A percentile compares a stretch with the other conserved stretches of the same genome.
Evolutionary conservation across 2,113 vertebrate genomes (phyloP).

Genomic region (Clarias magur): DNA sequence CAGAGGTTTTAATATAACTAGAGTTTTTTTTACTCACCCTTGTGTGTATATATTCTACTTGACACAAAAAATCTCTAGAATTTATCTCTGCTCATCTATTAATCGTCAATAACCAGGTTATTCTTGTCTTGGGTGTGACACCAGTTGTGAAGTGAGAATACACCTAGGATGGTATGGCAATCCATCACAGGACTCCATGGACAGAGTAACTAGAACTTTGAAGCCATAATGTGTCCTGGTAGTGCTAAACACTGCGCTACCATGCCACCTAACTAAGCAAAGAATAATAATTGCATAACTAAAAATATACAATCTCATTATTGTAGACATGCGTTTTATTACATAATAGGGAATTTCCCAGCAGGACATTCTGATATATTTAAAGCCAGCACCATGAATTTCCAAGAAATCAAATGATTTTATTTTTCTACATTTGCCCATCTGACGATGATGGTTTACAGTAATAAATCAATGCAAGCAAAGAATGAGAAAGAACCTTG

Average conservation of each 20-base stretch:
- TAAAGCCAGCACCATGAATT: not conserved
- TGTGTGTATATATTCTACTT: no score
- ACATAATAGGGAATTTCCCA: not conserved
- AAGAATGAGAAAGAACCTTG: constrained; percentile 63
- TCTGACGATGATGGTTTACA: constrained; percentile 68
- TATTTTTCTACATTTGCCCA: constrained; percentile 67
- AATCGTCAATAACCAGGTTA: not conserved
- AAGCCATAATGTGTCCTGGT: not conserved
- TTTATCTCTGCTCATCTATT: not conserved
- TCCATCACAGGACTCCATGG: not conserved
- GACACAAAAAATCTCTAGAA: not conserved
- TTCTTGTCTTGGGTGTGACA: not conserved
- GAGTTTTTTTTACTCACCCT: no score
- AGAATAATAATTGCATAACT: not conserved
- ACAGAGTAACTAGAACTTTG: not conserved
- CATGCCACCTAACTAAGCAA: not conserved
- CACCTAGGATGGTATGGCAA: not conserved
- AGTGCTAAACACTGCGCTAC: not conserved
- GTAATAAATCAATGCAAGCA: constrained; percentile 69
- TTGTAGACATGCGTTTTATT: not conserved
- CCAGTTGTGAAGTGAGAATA: not conserved
- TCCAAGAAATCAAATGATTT: constrained; percentile 46
- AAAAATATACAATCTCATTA: not conserved
- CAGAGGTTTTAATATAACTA: no score
- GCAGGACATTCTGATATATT: not conserved